phyloP scores from a whole-genome alignment of 2,888 invertebrate genomes.

The Tuta absoluta region DNA sequence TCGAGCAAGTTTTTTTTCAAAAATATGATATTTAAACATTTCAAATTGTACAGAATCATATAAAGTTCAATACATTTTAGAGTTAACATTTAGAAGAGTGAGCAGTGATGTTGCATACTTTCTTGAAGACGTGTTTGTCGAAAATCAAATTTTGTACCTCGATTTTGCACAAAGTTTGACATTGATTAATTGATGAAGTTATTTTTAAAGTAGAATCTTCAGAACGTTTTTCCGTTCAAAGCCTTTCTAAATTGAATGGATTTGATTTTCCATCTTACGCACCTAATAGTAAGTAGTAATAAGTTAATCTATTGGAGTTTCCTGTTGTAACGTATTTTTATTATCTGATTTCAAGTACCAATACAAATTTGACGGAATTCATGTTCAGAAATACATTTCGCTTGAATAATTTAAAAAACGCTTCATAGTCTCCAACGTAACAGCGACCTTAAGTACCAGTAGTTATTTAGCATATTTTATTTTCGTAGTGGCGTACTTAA shows the following conservation, averaged over 20 bases:
- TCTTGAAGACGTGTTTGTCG: not conserved
- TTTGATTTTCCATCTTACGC: no score
- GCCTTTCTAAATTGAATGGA: no score
- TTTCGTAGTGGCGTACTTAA: conserved; percentile 34
- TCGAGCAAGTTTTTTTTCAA: no score
- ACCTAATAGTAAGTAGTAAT: no score
- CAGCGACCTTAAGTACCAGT: conserved; percentile 27
- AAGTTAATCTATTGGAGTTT: no score
- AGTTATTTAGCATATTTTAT: conserved; percentile 37
- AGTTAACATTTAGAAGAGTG: no score
- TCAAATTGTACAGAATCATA: no score
- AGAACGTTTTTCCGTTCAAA: not conserved
- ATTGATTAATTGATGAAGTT: conserved; percentile 8
- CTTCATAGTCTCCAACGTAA: not conserved
- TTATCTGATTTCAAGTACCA: no score
- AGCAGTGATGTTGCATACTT: not conserved
- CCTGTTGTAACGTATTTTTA: no score
- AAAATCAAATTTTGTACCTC: not conserved
- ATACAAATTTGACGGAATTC: not conserved
- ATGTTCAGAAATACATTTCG: not conserved
- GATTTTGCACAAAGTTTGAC: not conserved
- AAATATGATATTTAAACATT: no score
- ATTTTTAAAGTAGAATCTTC: not conserved
- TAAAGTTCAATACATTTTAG: no score
- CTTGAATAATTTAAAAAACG: not conserved